Evolutionary conservation across 2,888 invertebrate genomes (phyloP).

Genomic region (Metalampra italica): DNA sequence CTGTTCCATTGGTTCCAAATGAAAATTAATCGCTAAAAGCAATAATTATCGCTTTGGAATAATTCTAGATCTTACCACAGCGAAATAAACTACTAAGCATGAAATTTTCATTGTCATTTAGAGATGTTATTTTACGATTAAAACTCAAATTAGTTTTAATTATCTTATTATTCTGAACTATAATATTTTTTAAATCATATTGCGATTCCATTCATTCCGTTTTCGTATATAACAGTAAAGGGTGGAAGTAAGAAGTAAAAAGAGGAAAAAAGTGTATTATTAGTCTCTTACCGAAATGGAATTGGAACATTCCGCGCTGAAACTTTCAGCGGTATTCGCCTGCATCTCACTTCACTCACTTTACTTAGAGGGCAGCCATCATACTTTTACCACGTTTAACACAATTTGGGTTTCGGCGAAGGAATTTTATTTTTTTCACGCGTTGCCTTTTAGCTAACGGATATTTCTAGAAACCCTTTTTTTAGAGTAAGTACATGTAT

Average conservation of each 20-base stretch:
- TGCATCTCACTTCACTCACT: constrained; percentile 68
- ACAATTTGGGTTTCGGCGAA: constrained; percentile 57
- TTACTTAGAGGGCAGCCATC: constrained; percentile 70
- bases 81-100: too few species aligned
- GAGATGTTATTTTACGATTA: too few species aligned
- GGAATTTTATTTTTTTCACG: constrained; percentile 46
- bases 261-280: constrained; percentile 77
- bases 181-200: too few species aligned
- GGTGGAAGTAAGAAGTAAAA: constrained; percentile 77
- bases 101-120: too few species aligned
- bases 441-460: constrained; percentile 14
- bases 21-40: too few species aligned
- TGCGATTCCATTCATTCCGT: constrained; percentile 25
- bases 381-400: constrained; percentile 64
- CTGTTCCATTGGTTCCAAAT: too few species aligned
- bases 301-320: constrained; percentile 75
- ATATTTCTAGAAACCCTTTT: background rate
- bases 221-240: constrained; percentile 73
- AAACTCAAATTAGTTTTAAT: too few species aligned
- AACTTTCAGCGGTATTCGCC: constrained; percentile 70
- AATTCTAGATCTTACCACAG: too few species aligned
- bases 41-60: too few species aligned
- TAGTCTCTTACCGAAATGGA: constrained; percentile 79
- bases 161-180: too few species aligned
- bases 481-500: too few species aligned